phyloP scores from a whole-genome alignment of 1,140 invertebrate species.

The Linepithema humile region DNA sequence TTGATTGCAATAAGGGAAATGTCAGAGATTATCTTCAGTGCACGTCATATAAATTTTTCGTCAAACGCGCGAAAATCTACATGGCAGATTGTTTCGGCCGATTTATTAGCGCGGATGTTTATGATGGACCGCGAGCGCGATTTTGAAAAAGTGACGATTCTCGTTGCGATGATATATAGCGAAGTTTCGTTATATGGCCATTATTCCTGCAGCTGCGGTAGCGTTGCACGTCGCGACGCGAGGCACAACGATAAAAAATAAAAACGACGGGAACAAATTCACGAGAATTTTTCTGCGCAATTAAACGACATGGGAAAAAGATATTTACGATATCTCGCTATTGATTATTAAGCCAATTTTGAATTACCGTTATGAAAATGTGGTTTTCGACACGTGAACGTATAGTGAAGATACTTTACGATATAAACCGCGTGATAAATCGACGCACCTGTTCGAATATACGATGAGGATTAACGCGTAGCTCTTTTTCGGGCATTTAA shows the following conservation, averaged over 20 bases:
- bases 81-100: background rate
- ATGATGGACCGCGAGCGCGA: conserved; percentile 33
- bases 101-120: conserved; percentile 44
- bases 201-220: conserved; percentile 31
- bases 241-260: background rate
- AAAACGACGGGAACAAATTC: background rate
- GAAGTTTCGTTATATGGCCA: conserved; percentile 5
- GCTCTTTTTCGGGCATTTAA: background rate
- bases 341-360: background rate
- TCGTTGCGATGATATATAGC: conserved; percentile 26
- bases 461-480: background rate
- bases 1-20: background rate
- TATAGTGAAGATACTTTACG: background rate
- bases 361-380: background rate
- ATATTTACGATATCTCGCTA: background rate
- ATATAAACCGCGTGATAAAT: background rate
- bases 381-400: background rate
- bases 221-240: background rate
- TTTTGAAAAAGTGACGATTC: conserved; percentile 46
- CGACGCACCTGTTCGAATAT: background rate
- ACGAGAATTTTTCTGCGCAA: background rate
- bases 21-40: background rate
- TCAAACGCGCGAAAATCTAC: conserved; percentile 28
- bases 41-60: background rate
- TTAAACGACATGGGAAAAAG: background rate